Conservation (phyloP, 2,888 invertebrate genomes). For the Zygothrica quintamaculata region DNA sequence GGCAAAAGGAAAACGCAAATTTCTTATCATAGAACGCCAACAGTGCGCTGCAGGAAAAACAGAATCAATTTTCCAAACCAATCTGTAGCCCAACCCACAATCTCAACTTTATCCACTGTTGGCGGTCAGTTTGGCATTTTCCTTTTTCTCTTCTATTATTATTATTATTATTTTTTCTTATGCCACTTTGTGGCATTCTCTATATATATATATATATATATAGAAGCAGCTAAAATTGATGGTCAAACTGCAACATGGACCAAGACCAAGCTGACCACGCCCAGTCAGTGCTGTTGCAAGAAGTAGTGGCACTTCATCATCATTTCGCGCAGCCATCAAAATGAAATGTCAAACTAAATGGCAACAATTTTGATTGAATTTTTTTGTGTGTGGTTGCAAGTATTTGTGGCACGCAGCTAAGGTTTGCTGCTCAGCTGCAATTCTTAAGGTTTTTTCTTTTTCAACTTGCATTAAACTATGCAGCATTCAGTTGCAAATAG, state of each 20-base stretch:
- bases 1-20: constrained; percentile 46
- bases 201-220: constrained; percentile 64
- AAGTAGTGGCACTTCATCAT: constrained; percentile 70
- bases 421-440: constrained; percentile 10
- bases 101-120: constrained; percentile 40
- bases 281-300: constrained; percentile 36
- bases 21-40: constrained; percentile 54
- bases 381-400: constrained; percentile 35
- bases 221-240: constrained; percentile 41
- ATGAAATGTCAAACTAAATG: constrained; percentile 80
- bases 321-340: constrained; percentile 71
- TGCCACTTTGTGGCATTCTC: constrained; percentile 70
- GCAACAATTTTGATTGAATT: constrained; percentile 81
- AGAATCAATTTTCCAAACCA: constrained; percentile 65
- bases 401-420: constrained; percentile 19
- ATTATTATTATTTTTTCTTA: constrained; percentile 41
- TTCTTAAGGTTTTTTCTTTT: constrained; percentile 25
- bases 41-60: constrained; percentile 52
- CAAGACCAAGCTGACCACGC: constrained; percentile 34
- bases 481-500: constrained; percentile 44
- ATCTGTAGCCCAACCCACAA: constrained; percentile 1
- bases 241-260: constrained; percentile 21
- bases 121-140: constrained; percentile 63
- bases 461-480: too few species aligned
- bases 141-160: too few species aligned